phyloP scores from a whole-genome alignment of 2,113 vertebrate genomes.

The Redunca redunca region DNA sequence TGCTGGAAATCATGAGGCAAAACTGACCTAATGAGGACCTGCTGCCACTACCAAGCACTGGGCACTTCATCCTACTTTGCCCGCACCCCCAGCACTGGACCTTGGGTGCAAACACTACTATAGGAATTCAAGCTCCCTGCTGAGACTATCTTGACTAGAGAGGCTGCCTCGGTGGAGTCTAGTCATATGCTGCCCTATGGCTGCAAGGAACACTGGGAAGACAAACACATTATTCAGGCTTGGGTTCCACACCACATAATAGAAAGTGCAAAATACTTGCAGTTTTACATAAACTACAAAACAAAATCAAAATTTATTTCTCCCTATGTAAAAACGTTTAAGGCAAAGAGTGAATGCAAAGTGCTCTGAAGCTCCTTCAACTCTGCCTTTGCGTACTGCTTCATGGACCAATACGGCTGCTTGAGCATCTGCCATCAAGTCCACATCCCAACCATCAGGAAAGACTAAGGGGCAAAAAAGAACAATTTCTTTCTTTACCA shows the following conservation, averaged over 20 bases:
- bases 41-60: background rate
- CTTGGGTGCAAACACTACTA: background rate
- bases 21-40: background rate
- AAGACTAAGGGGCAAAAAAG: background rate
- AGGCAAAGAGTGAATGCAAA: background rate
- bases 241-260: background rate
- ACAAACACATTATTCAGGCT: background rate
- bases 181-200: background rate
- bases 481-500: background rate
- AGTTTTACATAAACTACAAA: background rate
- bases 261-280: background rate
- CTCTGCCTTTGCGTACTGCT: background rate
- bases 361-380: background rate
- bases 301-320: background rate
- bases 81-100: background rate
- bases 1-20: background rate
- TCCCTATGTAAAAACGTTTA: background rate
- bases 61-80: background rate
- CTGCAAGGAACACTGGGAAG: background rate
- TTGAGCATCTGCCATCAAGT: background rate
- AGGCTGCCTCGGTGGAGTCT: background rate
- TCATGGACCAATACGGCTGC: background rate
- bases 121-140: background rate
- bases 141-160: background rate
- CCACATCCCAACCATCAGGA: background rate